These are phyloP conservation scores for Bucorvus abyssinicus DNA, from an alignment of 2,797 vertebrate genomes.

Conservation along the genomic window DNA sequence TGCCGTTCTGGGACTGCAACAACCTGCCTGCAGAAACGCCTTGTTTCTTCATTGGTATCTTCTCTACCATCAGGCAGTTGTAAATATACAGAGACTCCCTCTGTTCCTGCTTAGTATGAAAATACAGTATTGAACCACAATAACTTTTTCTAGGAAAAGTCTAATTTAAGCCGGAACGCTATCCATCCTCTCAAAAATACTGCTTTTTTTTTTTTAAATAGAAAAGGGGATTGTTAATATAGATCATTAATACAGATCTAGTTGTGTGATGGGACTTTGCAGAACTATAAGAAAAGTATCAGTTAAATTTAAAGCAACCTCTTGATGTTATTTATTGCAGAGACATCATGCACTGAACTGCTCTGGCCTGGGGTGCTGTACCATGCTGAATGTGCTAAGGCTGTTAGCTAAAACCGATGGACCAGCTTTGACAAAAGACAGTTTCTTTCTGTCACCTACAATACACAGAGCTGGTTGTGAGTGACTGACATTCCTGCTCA, in stretches of 20 bases:
- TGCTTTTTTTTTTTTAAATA: background rate
- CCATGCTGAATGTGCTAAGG: background rate
- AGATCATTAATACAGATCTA: background rate
- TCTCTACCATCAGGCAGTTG: background rate
- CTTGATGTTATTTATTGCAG: background rate
- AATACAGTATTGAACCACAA: background rate
- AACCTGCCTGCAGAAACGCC: background rate
- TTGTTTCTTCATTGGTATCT: background rate
- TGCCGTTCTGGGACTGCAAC: too few relatives aligned
- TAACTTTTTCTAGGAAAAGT: background rate
- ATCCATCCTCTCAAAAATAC: background rate
- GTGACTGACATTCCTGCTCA: background rate
- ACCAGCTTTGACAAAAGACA: background rate
- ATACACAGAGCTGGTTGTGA: background rate
- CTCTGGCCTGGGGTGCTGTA: background rate
- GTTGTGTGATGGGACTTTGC: background rate
- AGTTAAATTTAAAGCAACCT: background rate
- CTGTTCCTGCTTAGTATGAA: background rate
- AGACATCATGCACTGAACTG: background rate
- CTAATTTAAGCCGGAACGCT: background rate
- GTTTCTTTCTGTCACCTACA: background rate
- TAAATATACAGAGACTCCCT: background rate
- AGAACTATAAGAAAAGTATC: background rate
- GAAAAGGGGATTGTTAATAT: background rate
- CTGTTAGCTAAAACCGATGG: background rate